A percentile compares a stretch with the other conserved stretches of the same genome.
phyloP scores from a whole-genome alignment of 2,113 vertebrate genomes.

The Anhinga anhinga region DNA sequence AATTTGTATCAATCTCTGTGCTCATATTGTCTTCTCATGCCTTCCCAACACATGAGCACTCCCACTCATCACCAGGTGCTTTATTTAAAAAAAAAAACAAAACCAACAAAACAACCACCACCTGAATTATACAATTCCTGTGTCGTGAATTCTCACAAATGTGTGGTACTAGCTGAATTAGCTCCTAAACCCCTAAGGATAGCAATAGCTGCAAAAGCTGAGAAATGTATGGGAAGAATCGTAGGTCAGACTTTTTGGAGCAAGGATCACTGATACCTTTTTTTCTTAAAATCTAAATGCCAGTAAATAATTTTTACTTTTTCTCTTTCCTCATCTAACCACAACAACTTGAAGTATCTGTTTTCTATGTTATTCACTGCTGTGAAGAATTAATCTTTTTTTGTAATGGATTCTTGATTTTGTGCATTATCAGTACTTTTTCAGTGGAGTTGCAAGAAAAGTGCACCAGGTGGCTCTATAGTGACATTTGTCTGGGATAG shows the following conservation, averaged over 20 bases:
- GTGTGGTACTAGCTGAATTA: neutral
- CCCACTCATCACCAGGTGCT: neutral
- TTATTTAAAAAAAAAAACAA: neutral
- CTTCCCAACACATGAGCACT: accelerated
- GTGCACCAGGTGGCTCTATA: slow-evolving; percentile 71
- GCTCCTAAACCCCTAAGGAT: neutral
- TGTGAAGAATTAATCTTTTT: neutral
- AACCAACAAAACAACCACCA: neutral
- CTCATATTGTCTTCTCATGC: neutral
- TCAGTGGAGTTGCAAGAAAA: slow-evolving; percentile 65
- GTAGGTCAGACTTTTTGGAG: neutral
- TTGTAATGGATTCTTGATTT: neutral
- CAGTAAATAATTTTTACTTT: neutral
- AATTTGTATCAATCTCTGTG: neutral
- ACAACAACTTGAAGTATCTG: neutral
- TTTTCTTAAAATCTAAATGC: neutral
- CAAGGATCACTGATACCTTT: neutral
- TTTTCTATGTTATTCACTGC: neutral
- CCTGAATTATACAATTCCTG: neutral
- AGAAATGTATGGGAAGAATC: neutral
- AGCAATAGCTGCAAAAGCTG: neutral
- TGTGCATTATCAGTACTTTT: neutral
- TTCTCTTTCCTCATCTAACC: neutral
- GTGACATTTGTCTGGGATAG: slow-evolving; percentile 11
- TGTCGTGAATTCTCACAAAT: neutral